Percentiles rank a stretch among this genome's conserved stretches.
Conservation (phyloP, 1,140 invertebrate genomes). For the Ostrea edulis region DNA sequence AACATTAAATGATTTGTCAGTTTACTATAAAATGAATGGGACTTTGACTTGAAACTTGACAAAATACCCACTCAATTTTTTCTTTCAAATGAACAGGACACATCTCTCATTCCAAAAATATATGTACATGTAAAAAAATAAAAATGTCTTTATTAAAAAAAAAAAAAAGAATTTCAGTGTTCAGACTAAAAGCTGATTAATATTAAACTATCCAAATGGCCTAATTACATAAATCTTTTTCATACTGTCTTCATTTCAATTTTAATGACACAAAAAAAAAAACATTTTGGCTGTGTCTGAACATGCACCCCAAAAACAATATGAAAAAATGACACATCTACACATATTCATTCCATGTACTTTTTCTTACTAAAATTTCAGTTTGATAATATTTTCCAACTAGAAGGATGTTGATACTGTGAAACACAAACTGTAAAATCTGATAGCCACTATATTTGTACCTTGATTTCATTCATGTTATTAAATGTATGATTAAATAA, state of each 20-base stretch:
- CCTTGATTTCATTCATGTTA: no score
- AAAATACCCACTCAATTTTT: background rate
- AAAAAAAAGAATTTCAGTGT: background rate
- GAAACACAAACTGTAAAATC: background rate
- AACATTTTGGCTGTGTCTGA: no score
- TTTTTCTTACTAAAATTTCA: background rate
- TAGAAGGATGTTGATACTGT: background rate
- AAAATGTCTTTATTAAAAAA: background rate
- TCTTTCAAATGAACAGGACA: background rate
- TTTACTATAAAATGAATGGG: slow-evolving; percentile 6
- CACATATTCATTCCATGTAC: background rate
- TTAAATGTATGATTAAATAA: background rate
- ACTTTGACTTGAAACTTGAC: background rate
- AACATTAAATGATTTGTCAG: background rate
- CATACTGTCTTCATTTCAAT: background rate
- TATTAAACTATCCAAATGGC: slow-evolving; percentile 18
- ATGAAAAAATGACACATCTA: background rate
- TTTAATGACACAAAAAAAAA: no score
- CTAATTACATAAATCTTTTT: background rate
- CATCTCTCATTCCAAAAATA: background rate
- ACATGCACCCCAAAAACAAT: background rate
- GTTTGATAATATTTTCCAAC: background rate
- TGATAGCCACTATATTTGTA: no score
- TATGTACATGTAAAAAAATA: background rate
- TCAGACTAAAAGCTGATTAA: slow-evolving; percentile 1